Percentiles rank a stretch among this genome's conserved stretches.
These are phyloP conservation scores for Heliocidaris tuberculata DNA, from an alignment of 35 echinoderm and acorn worm species.

Conservation along the genomic window DNA sequence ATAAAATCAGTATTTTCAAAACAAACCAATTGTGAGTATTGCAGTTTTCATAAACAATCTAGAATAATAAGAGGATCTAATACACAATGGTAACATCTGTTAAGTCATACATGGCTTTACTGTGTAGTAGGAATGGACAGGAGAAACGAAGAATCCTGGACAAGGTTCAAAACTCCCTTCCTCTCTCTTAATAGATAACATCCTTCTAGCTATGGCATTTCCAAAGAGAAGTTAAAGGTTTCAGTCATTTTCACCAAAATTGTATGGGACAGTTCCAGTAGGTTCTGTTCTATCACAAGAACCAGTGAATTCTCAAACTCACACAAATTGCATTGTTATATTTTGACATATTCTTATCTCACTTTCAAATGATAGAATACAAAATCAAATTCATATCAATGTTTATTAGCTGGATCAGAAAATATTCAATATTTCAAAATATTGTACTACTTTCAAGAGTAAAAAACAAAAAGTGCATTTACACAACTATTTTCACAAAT, in stretches of 20 bases:
- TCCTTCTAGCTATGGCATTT: not conserved
- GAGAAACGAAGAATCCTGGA: not conserved
- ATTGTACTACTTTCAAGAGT: too few species aligned
- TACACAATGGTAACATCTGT: not conserved
- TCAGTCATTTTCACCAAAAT: not conserved
- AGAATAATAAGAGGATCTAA: not conserved
- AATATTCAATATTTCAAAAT: too few species aligned
- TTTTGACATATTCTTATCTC: too few species aligned
- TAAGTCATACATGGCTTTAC: not conserved
- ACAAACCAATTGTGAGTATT: not conserved
- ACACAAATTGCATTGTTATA: too few species aligned
- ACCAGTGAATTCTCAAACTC: not conserved
- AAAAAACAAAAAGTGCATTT: too few species aligned
- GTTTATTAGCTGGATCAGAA: too few species aligned
- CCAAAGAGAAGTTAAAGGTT: not conserved
- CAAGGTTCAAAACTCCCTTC: not conserved
- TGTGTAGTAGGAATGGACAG: not conserved
- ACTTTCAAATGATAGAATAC: too few species aligned
- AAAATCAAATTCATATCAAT: too few species aligned
- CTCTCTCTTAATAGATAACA: conserved; percentile 14
- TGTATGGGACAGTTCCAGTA: not conserved
- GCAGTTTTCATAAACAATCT: not conserved
- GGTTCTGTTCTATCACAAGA: not conserved
- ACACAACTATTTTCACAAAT: too few species aligned
- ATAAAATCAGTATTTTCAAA: not conserved